Percentiles rank a stretch among this genome's conserved stretches.
Conservation (phyloP, 2,888 invertebrate genomes). For the Muschampia plurimacula region DNA sequence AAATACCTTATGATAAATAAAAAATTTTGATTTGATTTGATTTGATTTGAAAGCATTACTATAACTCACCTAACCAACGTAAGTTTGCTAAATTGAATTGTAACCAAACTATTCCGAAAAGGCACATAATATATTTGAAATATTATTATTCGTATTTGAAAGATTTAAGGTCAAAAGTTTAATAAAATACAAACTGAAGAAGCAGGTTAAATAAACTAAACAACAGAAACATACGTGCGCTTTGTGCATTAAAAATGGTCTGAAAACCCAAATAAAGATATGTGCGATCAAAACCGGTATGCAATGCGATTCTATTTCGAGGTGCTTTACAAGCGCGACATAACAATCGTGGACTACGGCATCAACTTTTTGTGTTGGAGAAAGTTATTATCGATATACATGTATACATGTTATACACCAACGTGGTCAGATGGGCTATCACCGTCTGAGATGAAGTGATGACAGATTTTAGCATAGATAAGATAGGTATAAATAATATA, state of each 20-base stretch:
- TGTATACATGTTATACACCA: constrained; percentile 3
- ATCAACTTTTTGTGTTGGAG: constrained; percentile 24
- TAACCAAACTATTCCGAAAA: too few relatives aligned
- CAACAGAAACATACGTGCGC: not conserved
- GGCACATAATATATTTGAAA: too few relatives aligned
- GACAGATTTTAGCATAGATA: constrained; percentile 2
- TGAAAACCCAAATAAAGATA: not conserved
- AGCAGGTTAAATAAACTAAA: not conserved
- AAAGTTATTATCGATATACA: constrained; percentile 25
- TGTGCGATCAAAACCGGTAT: constrained; percentile 6
- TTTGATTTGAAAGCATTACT: too few relatives aligned
- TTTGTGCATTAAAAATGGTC: not conserved
- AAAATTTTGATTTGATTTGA: too few relatives aligned
- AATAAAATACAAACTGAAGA: not conserved
- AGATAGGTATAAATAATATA: not conserved
- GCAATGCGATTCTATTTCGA: constrained; percentile 13
- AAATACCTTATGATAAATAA: too few relatives aligned
- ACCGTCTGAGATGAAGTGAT: not conserved
- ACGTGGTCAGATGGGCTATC: constrained; percentile 19
- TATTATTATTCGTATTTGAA: not conserved
- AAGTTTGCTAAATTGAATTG: too few relatives aligned
- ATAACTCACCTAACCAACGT: too few relatives aligned
- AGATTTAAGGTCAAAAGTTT: not conserved
- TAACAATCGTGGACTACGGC: constrained; percentile 18
- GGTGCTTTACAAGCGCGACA: constrained; percentile 8